phyloP scores from a whole-genome alignment of 1,140 invertebrate genomes.

The Archivesica marissinica region DNA sequence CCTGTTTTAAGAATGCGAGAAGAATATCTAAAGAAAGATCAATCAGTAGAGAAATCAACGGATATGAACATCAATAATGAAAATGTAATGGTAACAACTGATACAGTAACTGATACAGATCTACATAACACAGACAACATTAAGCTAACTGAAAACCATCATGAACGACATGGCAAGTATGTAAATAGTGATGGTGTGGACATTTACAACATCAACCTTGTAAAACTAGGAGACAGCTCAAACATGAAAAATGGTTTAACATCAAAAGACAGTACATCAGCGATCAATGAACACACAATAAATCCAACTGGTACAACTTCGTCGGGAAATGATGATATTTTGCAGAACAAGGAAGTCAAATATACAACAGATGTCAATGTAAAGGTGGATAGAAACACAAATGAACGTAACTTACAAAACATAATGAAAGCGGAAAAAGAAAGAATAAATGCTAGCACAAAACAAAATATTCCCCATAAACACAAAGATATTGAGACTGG shows the following conservation, averaged over 20 bases:
- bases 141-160: neutral
- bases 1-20: constrained; percentile 16
- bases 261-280: too few species aligned
- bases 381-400: too few species aligned
- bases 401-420: too few species aligned
- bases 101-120: neutral
- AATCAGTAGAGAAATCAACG: neutral
- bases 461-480: neutral
- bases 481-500: constrained; percentile 1
- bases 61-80: neutral
- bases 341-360: too few species aligned
- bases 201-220: too few species aligned
- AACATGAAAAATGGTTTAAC: too few species aligned
- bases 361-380: too few species aligned
- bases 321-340: too few species aligned
- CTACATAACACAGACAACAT: neutral
- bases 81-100: neutral
- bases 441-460: neutral
- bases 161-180: neutral
- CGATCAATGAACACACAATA: neutral
- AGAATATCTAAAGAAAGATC: neutral
- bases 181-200: too few species aligned
- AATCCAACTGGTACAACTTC: too few species aligned
- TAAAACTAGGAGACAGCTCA: too few species aligned
- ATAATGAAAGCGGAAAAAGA: neutral